Evolutionary conservation across 2,113 vertebrate genomes (phyloP), one percentile per base, ranked within the genome.

Genomic region (Myxocyprinus asiaticus): DNA sequence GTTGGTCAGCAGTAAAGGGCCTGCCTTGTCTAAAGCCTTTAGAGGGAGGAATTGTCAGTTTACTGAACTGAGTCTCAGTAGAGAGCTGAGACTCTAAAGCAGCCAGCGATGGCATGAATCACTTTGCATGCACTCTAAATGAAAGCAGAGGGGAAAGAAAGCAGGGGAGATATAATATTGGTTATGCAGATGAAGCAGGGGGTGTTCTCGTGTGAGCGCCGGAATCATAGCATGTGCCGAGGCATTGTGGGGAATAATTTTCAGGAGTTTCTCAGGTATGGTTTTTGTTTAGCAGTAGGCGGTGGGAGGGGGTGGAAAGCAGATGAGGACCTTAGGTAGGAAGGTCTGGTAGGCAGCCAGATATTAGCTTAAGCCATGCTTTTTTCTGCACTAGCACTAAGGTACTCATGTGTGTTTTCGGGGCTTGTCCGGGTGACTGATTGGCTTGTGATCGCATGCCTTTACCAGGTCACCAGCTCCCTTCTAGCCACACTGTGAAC

Each of bases 111-210:
- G 62, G 43, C 67, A 72, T 80, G 71, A 71, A 22, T 63, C 45
- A 59, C 51, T 76, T 73, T 0, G 50, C 70, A 15, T 67, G 58
- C 67, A 47, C 67, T 70, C 55, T 48, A 72, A 78, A 78, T 63
- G 50, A 77, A 81, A 75, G 76, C 58, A 5, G 58, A 67, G 63
- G 43, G 74, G 33, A 58, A 65, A 51, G 71, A 45, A 48, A 82
- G 70, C 64, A 45, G 78, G 33, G 68, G 69, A 67, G 66, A 68
- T 82, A 84, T 80, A 77, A 77, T 68, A 70, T 83, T 79, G 83
- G 50, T 81, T 83, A 83, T 86, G 81, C 76, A 82, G 67, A 86
- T 78, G 74, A 80, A 76, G 50, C 42, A 12, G 55, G 61, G 42
- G 66, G 62, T 58, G 58, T 47, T 58, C 10, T 33, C 22, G 22